These are phyloP conservation scores for Tigriopus japonicus DNA, from an alignment of 1,140 invertebrate genomes.

Conservation along the genomic window DNA sequence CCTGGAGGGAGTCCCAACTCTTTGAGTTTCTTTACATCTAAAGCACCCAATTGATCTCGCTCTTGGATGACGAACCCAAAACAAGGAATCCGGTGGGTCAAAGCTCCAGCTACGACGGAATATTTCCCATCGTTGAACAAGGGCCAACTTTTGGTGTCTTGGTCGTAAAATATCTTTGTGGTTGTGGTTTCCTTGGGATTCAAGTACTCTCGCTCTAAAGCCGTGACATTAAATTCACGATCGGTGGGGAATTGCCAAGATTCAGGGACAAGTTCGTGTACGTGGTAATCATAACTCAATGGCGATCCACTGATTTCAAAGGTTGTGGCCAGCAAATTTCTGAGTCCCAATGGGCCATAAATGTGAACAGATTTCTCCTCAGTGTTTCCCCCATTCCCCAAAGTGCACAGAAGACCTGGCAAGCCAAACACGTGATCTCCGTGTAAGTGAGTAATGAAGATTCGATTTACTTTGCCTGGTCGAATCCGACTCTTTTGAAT, in stretches of 20 bases:
- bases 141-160: not conserved
- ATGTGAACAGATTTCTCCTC: conserved; percentile 23
- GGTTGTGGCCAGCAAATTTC: conserved; percentile 23
- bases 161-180: not conserved
- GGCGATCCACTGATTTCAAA: conserved; percentile 24
- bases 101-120: conserved; percentile 24
- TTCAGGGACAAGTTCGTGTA: conserved; percentile 26
- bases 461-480: conserved; percentile 27
- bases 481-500: conserved; percentile 27
- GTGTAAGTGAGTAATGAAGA: conserved; percentile 34
- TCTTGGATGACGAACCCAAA: conserved; percentile 28
- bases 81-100: conserved; percentile 27
- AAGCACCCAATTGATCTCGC: conserved; percentile 22
- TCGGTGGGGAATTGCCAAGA: conserved; percentile 23
- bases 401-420: conserved; percentile 30
- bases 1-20: conserved; percentile 25
- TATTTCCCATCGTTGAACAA: conserved; percentile 19
- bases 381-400: conserved; percentile 19
- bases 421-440: conserved; percentile 34
- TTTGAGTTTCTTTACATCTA: conserved; percentile 23
- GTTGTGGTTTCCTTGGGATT: not conserved
- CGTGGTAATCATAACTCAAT: conserved; percentile 24
- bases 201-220: conserved; percentile 14
- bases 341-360: conserved; percentile 28
- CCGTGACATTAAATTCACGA: conserved; percentile 19